These are phyloP conservation scores for Leiothrix lutea DNA, from an alignment of 2,113 vertebrate genomes.

Conservation along the genomic window DNA sequence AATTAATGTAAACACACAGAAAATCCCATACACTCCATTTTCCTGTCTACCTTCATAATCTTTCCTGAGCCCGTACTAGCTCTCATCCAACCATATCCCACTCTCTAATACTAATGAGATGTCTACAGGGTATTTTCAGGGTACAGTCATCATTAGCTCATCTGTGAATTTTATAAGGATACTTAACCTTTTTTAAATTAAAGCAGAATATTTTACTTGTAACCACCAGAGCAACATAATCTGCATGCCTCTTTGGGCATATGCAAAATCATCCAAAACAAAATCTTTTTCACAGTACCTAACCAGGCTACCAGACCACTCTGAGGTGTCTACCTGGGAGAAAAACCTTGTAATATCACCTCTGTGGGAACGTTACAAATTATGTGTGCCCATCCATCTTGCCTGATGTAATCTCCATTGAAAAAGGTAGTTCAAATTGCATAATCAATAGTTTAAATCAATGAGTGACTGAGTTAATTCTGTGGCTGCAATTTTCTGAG, in stretches of 20 bases:
- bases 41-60: neutral
- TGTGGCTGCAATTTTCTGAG: neutral
- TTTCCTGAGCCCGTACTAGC: neutral
- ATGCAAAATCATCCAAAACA: neutral
- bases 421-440: neutral
- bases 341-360: neutral
- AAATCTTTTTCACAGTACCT: neutral
- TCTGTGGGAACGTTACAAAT: neutral
- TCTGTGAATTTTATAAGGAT: neutral
- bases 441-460: neutral
- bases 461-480: neutral
- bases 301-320: neutral
- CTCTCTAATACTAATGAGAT: neutral
- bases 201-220: neutral
- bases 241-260: neutral
- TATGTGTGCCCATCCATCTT: neutral
- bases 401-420: neutral
- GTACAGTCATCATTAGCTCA: neutral
- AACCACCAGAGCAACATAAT: neutral
- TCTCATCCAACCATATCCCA: neutral
- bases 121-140: neutral
- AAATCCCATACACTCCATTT: neutral
- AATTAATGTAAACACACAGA: neutral
- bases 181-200: neutral
- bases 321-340: neutral